A percentile compares a stretch with the other conserved stretches of the same genome.
phyloP scores from a whole-genome alignment of 2,888 invertebrate species.

The Agriotes lineatus region DNA sequence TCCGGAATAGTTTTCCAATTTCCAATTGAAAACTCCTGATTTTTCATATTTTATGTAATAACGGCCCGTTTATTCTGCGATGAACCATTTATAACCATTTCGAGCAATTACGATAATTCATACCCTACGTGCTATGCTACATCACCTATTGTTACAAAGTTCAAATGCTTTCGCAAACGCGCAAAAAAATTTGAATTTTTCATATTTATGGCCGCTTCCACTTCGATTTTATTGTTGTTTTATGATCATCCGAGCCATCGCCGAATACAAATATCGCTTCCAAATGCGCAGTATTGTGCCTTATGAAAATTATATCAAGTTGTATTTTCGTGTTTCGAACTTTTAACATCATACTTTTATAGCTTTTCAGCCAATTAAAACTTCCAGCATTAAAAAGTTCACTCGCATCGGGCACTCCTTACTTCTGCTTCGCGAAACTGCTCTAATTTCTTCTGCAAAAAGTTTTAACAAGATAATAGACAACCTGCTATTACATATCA shows the following conservation, averaged over 20 bases:
- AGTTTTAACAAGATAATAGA: conserved; percentile 33
- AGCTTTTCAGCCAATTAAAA: conserved; percentile 35
- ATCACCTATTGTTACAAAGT: too few relatives aligned
- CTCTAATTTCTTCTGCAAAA: conserved; percentile 8
- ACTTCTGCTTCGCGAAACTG: neutral
- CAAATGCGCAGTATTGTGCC: neutral
- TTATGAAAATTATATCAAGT: conserved; percentile 12
- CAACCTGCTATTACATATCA: conserved; percentile 28
- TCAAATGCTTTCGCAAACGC: too few relatives aligned
- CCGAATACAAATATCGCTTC: neutral
- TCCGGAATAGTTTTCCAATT: too few relatives aligned
- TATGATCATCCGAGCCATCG: neutral
- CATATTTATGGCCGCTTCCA: too few relatives aligned
- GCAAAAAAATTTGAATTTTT: too few relatives aligned
- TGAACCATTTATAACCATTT: too few relatives aligned
- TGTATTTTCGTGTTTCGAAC: conserved; percentile 15
- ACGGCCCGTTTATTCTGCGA: too few relatives aligned
- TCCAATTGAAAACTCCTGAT: too few relatives aligned
- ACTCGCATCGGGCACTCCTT: conserved; percentile 11
- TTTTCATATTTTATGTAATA: too few relatives aligned
- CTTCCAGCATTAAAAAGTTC: conserved; percentile 32
- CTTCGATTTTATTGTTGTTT: too few relatives aligned
- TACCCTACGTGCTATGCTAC: too few relatives aligned
- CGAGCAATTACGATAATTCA: too few relatives aligned
- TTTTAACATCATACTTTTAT: conserved; percentile 28